These are phyloP conservation scores for Limenitis camilla DNA, from an alignment of 2,888 invertebrate genomes.

Conservation along the genomic window DNA sequence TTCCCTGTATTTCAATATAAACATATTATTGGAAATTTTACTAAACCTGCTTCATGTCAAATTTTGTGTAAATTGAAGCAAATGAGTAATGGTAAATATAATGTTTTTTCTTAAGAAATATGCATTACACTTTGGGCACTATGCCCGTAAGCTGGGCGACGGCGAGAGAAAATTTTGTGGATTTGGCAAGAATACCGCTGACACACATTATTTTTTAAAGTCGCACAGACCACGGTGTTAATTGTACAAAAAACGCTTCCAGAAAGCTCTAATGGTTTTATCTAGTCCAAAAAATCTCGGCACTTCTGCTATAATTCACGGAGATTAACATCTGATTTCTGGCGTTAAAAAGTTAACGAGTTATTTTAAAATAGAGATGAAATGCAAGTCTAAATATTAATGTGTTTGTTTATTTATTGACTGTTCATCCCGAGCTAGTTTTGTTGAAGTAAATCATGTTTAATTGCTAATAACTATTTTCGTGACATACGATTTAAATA, in stretches of 20 bases:
- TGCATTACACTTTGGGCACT: slow-evolving; percentile 35
- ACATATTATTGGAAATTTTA: no score
- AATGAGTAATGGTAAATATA: background rate
- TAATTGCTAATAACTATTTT: no score
- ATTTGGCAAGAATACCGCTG: slow-evolving; percentile 42
- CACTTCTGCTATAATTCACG: slow-evolving; percentile 29
- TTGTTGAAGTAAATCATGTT: no score
- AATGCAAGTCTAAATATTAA: no score
- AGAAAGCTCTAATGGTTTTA: slow-evolving; percentile 35
- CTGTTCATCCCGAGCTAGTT: no score
- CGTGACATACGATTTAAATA: no score
- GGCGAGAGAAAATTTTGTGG: slow-evolving; percentile 26
- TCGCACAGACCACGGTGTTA: slow-evolving; percentile 36
- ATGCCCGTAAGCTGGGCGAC: slow-evolving; percentile 34
- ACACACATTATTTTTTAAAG: slow-evolving; percentile 35
- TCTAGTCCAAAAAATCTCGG: slow-evolving; percentile 34
- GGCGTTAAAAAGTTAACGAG: slow-evolving; percentile 23
- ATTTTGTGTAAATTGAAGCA: no score
- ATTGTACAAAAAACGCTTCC: slow-evolving; percentile 34
- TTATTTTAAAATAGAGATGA: slow-evolving; percentile 24
- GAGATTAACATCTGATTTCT: slow-evolving; percentile 24
- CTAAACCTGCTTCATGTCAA: no score
- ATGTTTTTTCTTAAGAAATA: slow-evolving; percentile 20
- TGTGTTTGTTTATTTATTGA: no score
- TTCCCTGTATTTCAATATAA: no score